phyloP scores from a whole-genome alignment of 2,797 vertebrate species.

The Sebastes oblongus region DNA sequence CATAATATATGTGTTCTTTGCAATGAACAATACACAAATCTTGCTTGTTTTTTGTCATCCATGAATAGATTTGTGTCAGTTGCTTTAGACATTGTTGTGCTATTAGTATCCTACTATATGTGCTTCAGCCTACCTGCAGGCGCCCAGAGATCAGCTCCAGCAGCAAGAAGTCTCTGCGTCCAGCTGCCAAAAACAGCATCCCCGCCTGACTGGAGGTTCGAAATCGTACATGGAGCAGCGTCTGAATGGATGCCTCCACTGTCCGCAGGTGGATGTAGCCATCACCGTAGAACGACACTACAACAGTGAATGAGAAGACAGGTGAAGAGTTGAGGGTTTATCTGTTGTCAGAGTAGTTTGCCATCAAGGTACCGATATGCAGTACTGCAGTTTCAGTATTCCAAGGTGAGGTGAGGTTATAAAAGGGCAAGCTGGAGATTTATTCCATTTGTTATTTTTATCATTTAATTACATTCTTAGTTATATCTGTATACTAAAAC shows the following conservation, averaged over 20 bases:
- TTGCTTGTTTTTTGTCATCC: neutral
- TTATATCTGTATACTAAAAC: neutral
- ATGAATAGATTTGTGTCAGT: neutral
- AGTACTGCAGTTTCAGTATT: neutral
- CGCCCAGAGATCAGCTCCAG: constrained; percentile 85
- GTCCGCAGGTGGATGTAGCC: constrained; percentile 86
- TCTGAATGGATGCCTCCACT: constrained; percentile 78
- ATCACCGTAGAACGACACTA: constrained; percentile 91
- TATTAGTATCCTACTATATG: neutral
- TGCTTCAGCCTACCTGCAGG: constrained; percentile 76
- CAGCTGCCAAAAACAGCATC: constrained; percentile 89
- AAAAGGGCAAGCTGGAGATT: neutral
- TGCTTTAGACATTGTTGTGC: neutral
- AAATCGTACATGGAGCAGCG: constrained; percentile 86
- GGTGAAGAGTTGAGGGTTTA: neutral
- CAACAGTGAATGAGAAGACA: constrained; percentile 11
- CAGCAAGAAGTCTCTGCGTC: constrained; percentile 84
- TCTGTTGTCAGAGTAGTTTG: neutral
- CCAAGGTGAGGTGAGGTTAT: neutral
- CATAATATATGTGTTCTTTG: neutral
- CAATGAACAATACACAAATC: neutral
- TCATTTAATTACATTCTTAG: neutral
- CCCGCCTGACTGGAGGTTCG: constrained; percentile 84
- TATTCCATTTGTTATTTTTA: neutral
- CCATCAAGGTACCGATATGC: neutral